Evolutionary conservation across 2,888 invertebrate genomes (phyloP), one percentile per base, ranked within the genome.

Genomic region (Ligdia adustata): DNA sequence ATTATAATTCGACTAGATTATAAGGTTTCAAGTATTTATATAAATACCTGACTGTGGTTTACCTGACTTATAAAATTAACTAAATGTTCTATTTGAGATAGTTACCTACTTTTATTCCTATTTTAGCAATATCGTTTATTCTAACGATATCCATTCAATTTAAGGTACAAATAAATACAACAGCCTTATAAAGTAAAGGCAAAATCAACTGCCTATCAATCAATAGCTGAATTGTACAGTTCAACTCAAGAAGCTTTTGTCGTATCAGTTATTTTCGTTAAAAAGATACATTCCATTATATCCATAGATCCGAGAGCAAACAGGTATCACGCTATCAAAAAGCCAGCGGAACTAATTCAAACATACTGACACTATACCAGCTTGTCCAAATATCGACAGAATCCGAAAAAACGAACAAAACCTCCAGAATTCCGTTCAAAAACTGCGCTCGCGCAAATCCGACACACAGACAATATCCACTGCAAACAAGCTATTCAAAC

Each of bases 361-460:
- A 66, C 55, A 63, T 57, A 57, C 65, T 66, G 18, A 18, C 18
- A 18, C 18, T 5, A 5, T 18, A 18, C 18, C 18, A 18, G 4
- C 6, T 5, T 6, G 4, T 5, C 18, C 6, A 18, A 22, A 22
- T n/a, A n/a, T n/a, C n/a, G n/a, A n/a, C n/a, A n/a, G n/a, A n/a
- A n/a, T n/a, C n/a, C n/a, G n/a, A n/a, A n/a, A n/a, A n/a, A n/a
- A n/a, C n/a, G n/a, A n/a, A 20, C 5, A 22, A 7, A 22, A 22
- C n/a, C 4, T 6, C 22, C 4, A 22, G n/a, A 22, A 22, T 2
- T 7, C 20, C 6, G 16, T 16, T 5, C 16, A 16, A 3, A 16
- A 4, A 4, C 16, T 75, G 78, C 79, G 80, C 69, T 44, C 57
- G 76, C 81, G 79, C 81, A 77, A 68, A 70, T 68, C 65, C 64